These are phyloP conservation scores for Ciona savignyi DNA, from an alignment of 23 tunicate genomes.

Conservation along the genomic window DNA sequence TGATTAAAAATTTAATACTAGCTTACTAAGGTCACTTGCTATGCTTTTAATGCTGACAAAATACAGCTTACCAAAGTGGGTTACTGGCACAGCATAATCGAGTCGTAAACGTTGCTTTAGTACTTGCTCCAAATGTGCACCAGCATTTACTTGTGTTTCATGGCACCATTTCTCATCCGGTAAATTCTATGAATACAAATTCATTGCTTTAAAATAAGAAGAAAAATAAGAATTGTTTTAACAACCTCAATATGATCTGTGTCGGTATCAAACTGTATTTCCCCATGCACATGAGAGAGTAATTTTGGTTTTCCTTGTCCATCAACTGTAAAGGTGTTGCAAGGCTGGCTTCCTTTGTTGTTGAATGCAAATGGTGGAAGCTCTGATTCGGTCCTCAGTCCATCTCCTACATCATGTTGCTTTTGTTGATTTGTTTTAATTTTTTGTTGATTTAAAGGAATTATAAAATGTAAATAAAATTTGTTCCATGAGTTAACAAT, in stretches of 20 bases:
- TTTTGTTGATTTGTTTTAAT: neutral
- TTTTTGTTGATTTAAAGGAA: too few species aligned
- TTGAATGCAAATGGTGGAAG: slow-evolving; percentile 81
- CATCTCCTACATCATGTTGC: slow-evolving; percentile 36
- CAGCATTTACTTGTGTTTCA: slow-evolving; percentile 6
- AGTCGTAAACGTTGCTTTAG: slow-evolving; percentile 5
- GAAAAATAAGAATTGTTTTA: too few species aligned
- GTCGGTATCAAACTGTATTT: slow-evolving; percentile 70
- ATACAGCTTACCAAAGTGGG: neutral
- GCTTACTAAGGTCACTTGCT: too few species aligned
- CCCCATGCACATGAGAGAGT: slow-evolving; percentile 65
- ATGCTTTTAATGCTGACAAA: neutral
- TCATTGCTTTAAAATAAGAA: too few species aligned
- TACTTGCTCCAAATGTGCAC: slow-evolving; percentile 4
- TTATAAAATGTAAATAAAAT: too few species aligned
- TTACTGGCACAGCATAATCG: slow-evolving; percentile 15
- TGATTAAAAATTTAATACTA: too few species aligned
- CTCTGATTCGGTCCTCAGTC: slow-evolving; percentile 48
- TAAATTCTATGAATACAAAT: slow-evolving; percentile 1
- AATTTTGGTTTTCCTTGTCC: slow-evolving; percentile 24
- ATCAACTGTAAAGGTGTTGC: slow-evolving; percentile 54
- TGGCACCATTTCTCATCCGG: slow-evolving; percentile 26
- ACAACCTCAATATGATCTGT: slow-evolving; percentile 61
- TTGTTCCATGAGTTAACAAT: too few species aligned
- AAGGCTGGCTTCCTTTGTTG: slow-evolving; percentile 45